phyloP scores from a whole-genome alignment of 2,113 vertebrate species.

The Taxidea taxus region DNA sequence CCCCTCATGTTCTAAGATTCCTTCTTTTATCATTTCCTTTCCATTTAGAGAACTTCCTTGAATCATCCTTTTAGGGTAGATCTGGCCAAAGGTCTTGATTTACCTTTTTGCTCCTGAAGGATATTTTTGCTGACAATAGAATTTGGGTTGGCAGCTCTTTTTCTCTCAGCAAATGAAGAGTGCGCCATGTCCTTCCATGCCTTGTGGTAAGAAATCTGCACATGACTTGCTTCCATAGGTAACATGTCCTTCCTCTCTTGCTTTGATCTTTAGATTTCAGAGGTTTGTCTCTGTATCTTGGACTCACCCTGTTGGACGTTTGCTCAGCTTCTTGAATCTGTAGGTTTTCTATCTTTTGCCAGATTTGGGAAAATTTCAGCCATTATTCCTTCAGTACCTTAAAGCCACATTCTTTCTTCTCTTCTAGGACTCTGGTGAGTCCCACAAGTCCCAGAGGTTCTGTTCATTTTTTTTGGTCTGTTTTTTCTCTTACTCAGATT shows the following conservation, averaged over 20 bases:
- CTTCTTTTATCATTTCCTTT: background rate
- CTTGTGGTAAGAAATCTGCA: background rate
- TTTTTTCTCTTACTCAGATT: background rate
- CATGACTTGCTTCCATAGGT: background rate
- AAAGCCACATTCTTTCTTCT: background rate
- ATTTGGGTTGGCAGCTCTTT: background rate
- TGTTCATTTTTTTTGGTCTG: background rate
- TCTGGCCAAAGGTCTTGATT: background rate
- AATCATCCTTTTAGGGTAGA: background rate
- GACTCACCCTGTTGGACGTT: background rate
- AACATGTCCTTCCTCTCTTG: background rate
- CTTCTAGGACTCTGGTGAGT: background rate
- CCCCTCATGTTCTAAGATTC: background rate
- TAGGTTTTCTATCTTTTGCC: slow-evolving; percentile 8
- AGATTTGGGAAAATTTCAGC: background rate
- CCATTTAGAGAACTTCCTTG: background rate
- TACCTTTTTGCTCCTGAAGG: background rate
- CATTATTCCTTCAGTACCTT: background rate
- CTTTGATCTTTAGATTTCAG: background rate
- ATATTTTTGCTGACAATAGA: background rate
- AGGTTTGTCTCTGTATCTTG: background rate
- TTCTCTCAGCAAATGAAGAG: slow-evolving; percentile 3
- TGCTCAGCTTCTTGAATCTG: background rate
- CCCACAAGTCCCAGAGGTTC: background rate
- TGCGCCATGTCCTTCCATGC: background rate